These are phyloP conservation scores for Phrynocephalus versicolor DNA, from an alignment of 2,113 vertebrate species.

Conservation along the genomic window DNA sequence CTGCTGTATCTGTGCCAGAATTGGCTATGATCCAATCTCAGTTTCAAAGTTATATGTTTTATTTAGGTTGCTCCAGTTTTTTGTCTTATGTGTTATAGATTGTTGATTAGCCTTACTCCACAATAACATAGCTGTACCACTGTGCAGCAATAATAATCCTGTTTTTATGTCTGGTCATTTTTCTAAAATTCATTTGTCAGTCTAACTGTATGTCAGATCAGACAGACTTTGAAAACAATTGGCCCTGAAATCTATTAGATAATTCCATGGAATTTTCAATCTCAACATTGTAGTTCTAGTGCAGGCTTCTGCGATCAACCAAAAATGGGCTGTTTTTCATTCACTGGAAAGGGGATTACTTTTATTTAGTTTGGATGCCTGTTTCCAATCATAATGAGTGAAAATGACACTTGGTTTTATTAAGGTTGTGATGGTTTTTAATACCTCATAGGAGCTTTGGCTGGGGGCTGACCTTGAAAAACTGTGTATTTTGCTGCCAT, in stretches of 20 bases:
- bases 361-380: constrained; percentile 8
- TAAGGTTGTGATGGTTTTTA: neutral
- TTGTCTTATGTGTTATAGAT: too few species aligned
- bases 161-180: constrained; percentile 44
- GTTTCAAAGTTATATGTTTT: too few species aligned
- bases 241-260: constrained; percentile 41
- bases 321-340: neutral
- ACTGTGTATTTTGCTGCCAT: neutral
- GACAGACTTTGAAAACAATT: constrained; percentile 41
- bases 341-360: neutral
- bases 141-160: neutral
- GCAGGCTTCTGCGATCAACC: constrained; percentile 39
- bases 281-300: constrained; percentile 26
- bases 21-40: too few species aligned
- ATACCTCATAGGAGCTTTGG: neutral
- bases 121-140: too few species aligned
- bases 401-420: constrained; percentile 16
- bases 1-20: too few species aligned
- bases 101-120: too few species aligned
- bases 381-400: constrained; percentile 6
- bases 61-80: too few species aligned
- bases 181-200: constrained; percentile 22
- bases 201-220: constrained; percentile 33
- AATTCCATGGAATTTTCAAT: constrained; percentile 47
- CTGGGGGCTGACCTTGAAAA: neutral